Conservation (phyloP, 2,113 vertebrate species). For the Limnothrissa miodon region DNA sequence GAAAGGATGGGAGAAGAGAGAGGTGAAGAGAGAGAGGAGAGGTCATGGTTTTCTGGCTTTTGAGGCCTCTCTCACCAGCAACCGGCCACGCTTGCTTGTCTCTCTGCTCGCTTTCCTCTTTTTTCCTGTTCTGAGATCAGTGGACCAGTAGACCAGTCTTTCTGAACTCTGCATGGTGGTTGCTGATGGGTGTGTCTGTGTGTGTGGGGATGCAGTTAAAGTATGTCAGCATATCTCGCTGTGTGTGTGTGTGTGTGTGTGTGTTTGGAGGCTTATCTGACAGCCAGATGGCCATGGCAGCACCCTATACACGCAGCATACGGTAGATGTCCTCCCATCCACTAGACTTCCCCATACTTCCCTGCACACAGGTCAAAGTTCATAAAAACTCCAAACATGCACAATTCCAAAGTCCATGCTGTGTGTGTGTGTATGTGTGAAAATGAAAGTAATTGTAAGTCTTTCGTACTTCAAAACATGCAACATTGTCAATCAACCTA, state of each 20-base stretch:
- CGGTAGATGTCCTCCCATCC: background rate
- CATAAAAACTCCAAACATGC: conserved; percentile 24
- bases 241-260: conserved; percentile 6
- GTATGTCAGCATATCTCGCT: background rate
- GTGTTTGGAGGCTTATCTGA: conserved; percentile 2
- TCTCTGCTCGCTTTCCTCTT: background rate
- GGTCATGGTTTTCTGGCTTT: background rate
- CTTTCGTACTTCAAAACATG: background rate
- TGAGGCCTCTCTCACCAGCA: background rate
- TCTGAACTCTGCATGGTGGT: background rate
- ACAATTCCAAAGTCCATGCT: conserved; percentile 21
- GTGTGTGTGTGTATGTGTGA: conserved; percentile 5
- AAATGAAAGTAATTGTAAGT: background rate
- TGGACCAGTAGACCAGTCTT: background rate
- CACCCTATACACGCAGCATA: background rate
- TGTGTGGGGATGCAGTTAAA: background rate
- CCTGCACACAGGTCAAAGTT: conserved; percentile 20
- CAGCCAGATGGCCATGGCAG: conserved; percentile 1
- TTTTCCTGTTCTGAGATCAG: background rate
- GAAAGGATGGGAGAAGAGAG: background rate
- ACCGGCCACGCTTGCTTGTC: background rate
- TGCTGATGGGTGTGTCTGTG: background rate
- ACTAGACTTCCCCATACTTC: background rate
- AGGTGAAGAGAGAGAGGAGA: background rate
- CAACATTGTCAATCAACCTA: background rate